phyloP scores from a whole-genome alignment of 2,113 vertebrate species.

The Opisthocomus hoazin region DNA sequence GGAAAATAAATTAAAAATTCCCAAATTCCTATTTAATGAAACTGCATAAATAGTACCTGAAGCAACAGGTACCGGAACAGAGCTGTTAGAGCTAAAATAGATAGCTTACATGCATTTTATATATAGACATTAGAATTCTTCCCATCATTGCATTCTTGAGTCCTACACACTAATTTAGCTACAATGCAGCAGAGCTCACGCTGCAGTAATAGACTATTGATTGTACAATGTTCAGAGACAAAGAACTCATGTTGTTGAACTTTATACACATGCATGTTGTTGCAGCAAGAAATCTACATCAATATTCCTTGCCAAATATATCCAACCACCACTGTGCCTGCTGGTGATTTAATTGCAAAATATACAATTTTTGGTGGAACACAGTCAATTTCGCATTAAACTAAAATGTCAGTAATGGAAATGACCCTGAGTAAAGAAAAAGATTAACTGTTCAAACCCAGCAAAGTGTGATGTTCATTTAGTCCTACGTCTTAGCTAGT shows the following conservation, averaged over 20 bases:
- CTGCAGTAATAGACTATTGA: conserved; percentile 71
- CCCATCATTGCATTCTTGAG: neutral
- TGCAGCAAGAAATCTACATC: conserved; percentile 26
- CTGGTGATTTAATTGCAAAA: conserved; percentile 60
- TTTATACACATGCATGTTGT: conserved; percentile 57
- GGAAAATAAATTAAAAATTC: neutral
- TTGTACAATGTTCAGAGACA: conserved; percentile 57
- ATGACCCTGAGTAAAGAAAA: neutral
- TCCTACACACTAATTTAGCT: conserved; percentile 61
- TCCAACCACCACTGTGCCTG: neutral
- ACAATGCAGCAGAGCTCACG: conserved; percentile 36
- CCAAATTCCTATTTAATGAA: neutral
- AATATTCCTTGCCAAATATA: conserved; percentile 54
- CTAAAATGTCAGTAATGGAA: conserved; percentile 39
- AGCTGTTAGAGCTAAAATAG: neutral
- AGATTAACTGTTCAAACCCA: neutral
- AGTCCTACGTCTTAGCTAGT: conserved; percentile 9
- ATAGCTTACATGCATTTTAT: neutral
- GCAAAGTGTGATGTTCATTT: conserved; percentile 1
- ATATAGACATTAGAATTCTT: conserved; percentile 53
- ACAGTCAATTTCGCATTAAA: conserved; percentile 32
- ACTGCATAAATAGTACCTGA: neutral
- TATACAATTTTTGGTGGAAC: conserved; percentile 22
- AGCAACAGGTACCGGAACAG: neutral
- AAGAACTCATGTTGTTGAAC: conserved; percentile 52